These are phyloP conservation scores for Callorhinus ursinus DNA, from an alignment of 2,113 vertebrate genomes.

Conservation along the genomic window DNA sequence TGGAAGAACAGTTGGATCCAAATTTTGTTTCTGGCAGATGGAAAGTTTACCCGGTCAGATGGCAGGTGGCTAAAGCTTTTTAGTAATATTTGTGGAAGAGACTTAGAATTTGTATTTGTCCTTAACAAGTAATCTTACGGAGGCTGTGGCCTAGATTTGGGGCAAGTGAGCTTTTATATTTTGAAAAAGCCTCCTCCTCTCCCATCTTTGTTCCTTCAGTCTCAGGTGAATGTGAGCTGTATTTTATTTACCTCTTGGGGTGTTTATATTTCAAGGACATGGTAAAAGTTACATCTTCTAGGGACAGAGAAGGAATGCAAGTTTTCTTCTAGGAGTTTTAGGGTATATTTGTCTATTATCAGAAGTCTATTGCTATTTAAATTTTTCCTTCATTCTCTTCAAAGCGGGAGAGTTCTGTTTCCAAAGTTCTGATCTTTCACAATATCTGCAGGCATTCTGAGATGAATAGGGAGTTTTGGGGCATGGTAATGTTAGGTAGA, in stretches of 20 bases:
- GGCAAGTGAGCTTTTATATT: neutral
- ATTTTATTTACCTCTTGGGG: neutral
- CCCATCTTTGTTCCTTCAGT: neutral
- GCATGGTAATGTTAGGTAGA: neutral
- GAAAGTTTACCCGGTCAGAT: neutral
- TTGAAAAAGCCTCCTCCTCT: neutral
- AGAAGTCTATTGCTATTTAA: neutral
- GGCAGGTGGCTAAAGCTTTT: neutral
- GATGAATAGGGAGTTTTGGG: neutral
- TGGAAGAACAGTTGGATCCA: neutral
- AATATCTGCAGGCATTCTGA: neutral
- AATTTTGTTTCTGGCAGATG: neutral
- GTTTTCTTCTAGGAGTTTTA: neutral
- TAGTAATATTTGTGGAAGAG: neutral
- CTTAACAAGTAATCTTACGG: neutral
- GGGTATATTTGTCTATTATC: neutral
- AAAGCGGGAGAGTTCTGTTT: neutral
- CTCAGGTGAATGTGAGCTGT: neutral
- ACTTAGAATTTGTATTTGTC: neutral
- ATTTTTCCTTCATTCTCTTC: neutral
- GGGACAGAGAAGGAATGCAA: neutral
- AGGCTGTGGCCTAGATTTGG: neutral
- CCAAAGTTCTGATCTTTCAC: neutral
- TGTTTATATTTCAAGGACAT: neutral
- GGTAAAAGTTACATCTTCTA: neutral